Evolutionary conservation across 2,113 vertebrate species (phyloP).

Genomic region (Chrysemys picta): DNA sequence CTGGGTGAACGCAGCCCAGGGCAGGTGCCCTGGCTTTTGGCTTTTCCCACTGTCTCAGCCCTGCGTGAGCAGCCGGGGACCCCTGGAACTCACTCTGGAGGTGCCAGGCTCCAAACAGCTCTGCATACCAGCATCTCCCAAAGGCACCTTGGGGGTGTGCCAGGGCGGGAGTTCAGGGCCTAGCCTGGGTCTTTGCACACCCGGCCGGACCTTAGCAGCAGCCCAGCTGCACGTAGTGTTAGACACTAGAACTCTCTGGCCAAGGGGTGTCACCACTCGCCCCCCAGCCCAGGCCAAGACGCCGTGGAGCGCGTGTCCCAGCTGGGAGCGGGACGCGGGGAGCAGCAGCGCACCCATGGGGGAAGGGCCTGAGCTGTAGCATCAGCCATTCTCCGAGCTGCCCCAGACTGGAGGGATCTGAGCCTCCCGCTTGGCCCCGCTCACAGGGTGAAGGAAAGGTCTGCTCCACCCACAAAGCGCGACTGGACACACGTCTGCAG

Average conservation of each 20-base stretch:
- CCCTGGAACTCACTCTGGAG: too few species aligned
- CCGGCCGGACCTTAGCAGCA: background rate
- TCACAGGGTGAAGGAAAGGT: conserved; percentile 67
- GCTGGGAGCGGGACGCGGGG: too few species aligned
- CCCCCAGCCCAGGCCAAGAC: background rate
- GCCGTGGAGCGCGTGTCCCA: too few species aligned
- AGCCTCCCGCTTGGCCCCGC: background rate
- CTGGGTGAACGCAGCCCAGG: too few species aligned
- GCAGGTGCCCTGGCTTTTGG: background rate
- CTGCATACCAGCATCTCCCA: background rate
- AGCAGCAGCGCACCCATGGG: background rate
- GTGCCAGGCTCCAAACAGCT: background rate
- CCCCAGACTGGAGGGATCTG: background rate
- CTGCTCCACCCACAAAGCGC: conserved; percentile 77
- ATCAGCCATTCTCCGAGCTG: too few species aligned
- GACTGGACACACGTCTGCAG: conserved; percentile 82
- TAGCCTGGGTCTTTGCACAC: background rate
- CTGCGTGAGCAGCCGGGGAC: background rate
- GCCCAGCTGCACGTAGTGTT: too few species aligned
- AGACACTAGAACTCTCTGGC: background rate
- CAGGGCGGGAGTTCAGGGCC: background rate
- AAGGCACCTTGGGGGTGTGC: background rate
- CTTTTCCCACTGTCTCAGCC: background rate
- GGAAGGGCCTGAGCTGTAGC: background rate
- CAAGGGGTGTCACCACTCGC: background rate